Evolutionary conservation across 2,797 vertebrate genomes (phyloP).

Genomic region (Alectoris magna): DNA sequence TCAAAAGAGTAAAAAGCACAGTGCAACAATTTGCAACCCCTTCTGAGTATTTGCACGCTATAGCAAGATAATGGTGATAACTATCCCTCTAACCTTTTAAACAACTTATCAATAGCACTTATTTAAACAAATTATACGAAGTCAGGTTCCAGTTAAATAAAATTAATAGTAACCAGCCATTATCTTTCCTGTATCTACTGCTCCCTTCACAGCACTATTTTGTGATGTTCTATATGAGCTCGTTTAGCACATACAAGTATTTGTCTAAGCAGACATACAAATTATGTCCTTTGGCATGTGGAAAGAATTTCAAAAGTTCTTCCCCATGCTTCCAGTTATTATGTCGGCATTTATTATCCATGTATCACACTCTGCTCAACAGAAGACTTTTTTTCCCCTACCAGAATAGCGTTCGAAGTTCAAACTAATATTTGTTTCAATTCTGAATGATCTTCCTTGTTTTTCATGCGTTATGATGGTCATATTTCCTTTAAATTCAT

Average conservation of each 20-base stretch:
- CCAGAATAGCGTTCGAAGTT: conserved; percentile 11
- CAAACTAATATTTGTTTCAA: conserved; percentile 77
- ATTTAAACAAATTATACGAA: neutral
- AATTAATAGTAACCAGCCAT: neutral
- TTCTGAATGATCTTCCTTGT: conserved; percentile 71
- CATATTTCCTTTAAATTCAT: conserved; percentile 20
- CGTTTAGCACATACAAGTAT: neutral
- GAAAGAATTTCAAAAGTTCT: neutral
- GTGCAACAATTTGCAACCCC: neutral
- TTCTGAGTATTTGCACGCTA: neutral
- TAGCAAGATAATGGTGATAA: neutral
- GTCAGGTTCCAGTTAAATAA: neutral
- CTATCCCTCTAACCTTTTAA: neutral
- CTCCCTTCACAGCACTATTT: neutral
- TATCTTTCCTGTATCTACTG: neutral
- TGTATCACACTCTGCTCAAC: neutral
- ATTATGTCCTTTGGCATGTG: neutral
- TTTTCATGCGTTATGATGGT: conserved; percentile 27
- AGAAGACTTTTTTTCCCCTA: neutral
- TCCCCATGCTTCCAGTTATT: neutral
- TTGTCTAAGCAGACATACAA: neutral
- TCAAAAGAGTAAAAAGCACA: neutral
- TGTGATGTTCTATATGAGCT: neutral
- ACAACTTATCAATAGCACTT: neutral
- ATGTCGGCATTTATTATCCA: neutral